Conservation (phyloP, 2,888 invertebrate species). For the Cyclophora punctaria region DNA sequence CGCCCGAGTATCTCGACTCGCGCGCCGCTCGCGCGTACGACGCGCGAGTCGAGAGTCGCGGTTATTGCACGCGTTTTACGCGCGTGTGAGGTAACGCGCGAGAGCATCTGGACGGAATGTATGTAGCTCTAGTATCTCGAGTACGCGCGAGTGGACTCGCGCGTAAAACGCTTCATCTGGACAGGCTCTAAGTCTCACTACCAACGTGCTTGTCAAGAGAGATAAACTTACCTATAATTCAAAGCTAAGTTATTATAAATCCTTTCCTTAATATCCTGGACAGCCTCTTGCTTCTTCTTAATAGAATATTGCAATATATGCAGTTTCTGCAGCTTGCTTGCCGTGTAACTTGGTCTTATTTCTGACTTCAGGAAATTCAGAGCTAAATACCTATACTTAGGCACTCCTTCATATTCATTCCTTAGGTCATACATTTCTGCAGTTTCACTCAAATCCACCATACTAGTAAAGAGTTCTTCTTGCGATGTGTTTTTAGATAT, state of each 20-base stretch:
- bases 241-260: constrained; percentile 65
- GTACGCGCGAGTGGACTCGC: too few species aligned
- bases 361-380: constrained; percentile 75
- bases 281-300: constrained; percentile 79
- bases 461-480: constrained; percentile 46
- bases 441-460: constrained; percentile 65
- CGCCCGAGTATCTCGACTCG: too few species aligned
- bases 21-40: too few species aligned
- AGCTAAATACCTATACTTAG: constrained; percentile 61
- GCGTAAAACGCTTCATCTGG: too few species aligned
- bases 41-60: too few species aligned
- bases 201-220: too few species aligned
- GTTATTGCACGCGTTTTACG: too few species aligned
- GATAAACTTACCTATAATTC: constrained; percentile 18
- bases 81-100: too few species aligned
- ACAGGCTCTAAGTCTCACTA: too few species aligned
- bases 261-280: constrained; percentile 67
- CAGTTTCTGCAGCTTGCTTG: constrained; percentile 80
- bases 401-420: constrained; percentile 50
- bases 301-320: constrained; percentile 83
- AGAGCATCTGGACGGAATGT: too few species aligned
- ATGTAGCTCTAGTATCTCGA: too few species aligned
- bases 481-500: constrained; percentile 39
- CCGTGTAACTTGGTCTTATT: constrained; percentile 82
- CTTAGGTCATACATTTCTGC: constrained; percentile 65